Base-by-base conservation (phyloP, 2,888 invertebrate species). In the Drosophila heteroneura region DNA sequence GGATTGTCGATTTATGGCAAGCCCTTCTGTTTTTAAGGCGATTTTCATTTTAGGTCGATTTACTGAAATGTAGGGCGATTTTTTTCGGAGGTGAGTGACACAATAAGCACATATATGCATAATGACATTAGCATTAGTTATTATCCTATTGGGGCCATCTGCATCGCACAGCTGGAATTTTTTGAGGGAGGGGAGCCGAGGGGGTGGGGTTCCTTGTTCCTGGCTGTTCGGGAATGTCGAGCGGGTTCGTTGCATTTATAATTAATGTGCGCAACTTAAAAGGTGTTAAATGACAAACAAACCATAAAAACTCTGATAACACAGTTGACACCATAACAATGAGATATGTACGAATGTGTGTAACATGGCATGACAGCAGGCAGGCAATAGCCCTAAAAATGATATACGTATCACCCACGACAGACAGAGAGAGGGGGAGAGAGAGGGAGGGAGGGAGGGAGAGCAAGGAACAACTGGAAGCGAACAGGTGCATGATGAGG, bases 241-340 rank as follows among this genome's bases (percentile, higher is more conserved):
- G 60, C 66, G 66, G 90, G 90, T 83, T 87, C 73, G 85, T 76
- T 91, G 91, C 75, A 64, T 78, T 91, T 80, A 68, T 87, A 91
- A 91, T 91, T 88, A 87, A 91, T 89, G 91, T 76, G 80, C 79
- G 54, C 83, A 76, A 76, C 79, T 77, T 74, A 70, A 86, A 91
- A 90, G 90, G 90, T 91, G 90, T 91, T 91, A 90, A 91, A 85
- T 88, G 91, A 90, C 91, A 91, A 91, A 90, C 90, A 91, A 90
- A 90, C 90, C 91, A 91, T 90, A 91, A 91, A 47, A 90, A 91
- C 72, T 74, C 75, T 79, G 91, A 87, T 90, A 91, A 74, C 75
- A 70, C 71, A 76, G 67, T 83, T 83, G 83, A 83, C 79, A 70
- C 76, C 58, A 51, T 73, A 64, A 63, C 64, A 76, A 77, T 81